A percentile compares a stretch with the other conserved stretches of the same genome.
Evolutionary conservation across 1,140 invertebrate genomes (phyloP).

Genomic region (Gonioctena quinquepunctata): DNA sequence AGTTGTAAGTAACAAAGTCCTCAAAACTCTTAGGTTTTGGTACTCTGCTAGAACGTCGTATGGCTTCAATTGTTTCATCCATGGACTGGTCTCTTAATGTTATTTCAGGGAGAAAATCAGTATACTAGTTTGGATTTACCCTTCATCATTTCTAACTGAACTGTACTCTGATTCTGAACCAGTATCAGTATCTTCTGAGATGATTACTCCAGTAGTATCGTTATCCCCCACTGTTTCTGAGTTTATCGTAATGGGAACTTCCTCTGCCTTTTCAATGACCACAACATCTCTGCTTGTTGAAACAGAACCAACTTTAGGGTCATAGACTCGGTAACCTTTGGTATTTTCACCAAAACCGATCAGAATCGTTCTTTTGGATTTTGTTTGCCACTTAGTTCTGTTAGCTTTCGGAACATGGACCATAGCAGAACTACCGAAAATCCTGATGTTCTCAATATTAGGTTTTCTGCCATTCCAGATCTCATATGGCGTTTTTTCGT

Average conservation of each 20-base stretch:
- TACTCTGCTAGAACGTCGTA: not conserved
- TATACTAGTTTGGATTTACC: too few relatives aligned
- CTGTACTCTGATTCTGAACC: too few relatives aligned
- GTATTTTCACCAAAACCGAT: constrained; percentile 48
- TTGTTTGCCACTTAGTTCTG: constrained; percentile 50
- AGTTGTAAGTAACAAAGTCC: not conserved
- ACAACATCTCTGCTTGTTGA: not conserved
- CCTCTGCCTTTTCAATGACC: not conserved
- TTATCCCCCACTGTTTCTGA: not conserved
- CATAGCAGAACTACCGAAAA: constrained; percentile 54
- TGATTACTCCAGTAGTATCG: not conserved
- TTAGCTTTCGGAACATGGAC: constrained; percentile 50
- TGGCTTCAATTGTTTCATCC: not conserved
- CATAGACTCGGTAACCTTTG: not conserved
- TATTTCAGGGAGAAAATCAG: too few relatives aligned
- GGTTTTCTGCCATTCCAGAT: constrained; percentile 54
- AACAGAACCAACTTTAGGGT: not conserved
- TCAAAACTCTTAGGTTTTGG: not conserved
- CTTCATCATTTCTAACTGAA: too few relatives aligned
- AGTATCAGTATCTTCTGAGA: too few relatives aligned
- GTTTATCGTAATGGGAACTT: not conserved
- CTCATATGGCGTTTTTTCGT: not conserved
- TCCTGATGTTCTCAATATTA: constrained; percentile 51
- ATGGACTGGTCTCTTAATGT: too few relatives aligned
- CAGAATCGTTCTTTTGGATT: constrained; percentile 46